Evolutionary conservation across 2,797 vertebrate species (phyloP).

Genomic region (Tragelaphus eurycerus): DNA sequence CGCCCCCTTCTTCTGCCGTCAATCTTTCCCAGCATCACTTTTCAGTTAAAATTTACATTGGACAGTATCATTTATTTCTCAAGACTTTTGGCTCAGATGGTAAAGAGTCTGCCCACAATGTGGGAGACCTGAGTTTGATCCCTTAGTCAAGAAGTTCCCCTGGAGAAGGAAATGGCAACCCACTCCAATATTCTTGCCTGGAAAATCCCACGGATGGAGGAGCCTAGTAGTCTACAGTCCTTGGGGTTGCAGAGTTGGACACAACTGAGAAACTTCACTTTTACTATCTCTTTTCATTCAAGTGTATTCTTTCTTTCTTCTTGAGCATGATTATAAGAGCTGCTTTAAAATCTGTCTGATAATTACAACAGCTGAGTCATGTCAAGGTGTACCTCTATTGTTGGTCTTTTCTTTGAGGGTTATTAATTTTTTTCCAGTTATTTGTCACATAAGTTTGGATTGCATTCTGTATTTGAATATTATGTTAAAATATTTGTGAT

Average conservation of each 20-base stretch:
- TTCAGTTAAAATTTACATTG: neutral
- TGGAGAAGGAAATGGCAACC: neutral
- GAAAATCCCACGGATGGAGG: neutral
- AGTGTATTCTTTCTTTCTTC: neutral
- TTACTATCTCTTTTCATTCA: neutral
- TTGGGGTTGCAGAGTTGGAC: rapidly evolving
- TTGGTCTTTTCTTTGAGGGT: neutral
- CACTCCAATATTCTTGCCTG: neutral
- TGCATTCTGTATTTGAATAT: neutral
- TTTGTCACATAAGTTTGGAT: neutral
- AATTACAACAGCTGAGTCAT: neutral
- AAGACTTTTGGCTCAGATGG: neutral
- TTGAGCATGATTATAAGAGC: neutral
- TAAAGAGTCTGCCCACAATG: neutral
- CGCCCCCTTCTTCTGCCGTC: neutral
- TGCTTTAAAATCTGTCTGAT: neutral
- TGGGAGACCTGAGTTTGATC: neutral
- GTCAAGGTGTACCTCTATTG: neutral
- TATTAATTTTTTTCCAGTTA: neutral
- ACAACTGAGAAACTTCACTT: neutral
- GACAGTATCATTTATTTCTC: neutral
- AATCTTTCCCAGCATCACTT: neutral
- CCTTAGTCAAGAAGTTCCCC: neutral
- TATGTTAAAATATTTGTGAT: neutral
- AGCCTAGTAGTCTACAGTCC: neutral